These are phyloP conservation scores for Castor canadensis DNA, from an alignment of 2,113 vertebrate genomes.

Conservation along the genomic window DNA sequence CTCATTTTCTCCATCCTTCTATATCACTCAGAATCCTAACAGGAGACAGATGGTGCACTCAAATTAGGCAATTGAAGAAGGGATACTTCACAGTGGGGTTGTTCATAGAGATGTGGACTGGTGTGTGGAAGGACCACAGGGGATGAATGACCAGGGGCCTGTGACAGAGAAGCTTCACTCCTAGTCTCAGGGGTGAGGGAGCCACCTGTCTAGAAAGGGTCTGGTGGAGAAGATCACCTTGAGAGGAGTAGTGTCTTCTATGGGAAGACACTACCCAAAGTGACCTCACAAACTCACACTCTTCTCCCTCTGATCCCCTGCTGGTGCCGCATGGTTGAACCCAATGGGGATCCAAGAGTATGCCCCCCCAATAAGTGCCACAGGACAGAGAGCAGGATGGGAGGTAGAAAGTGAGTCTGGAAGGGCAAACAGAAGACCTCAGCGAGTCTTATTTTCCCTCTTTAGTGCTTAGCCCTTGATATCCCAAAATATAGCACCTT, in stretches of 20 bases:
- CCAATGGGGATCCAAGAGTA: background rate
- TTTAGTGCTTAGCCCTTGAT: background rate
- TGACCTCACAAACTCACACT: background rate
- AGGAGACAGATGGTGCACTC: background rate
- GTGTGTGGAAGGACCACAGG: background rate
- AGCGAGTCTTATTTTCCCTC: background rate
- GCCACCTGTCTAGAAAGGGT: background rate
- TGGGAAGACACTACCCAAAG: background rate
- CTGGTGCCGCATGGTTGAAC: too few species aligned
- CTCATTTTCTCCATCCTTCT: background rate
- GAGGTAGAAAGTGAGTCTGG: background rate
- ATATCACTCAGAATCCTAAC: background rate
- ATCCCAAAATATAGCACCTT: background rate
- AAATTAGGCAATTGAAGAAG: background rate
- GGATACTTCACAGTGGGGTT: background rate
- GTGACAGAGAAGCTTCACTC: background rate
- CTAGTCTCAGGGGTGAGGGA: background rate
- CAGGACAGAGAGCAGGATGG: background rate
- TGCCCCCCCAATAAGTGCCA: too few species aligned
- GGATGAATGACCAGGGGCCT: background rate
- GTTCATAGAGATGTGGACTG: background rate
- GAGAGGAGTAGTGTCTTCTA: background rate
- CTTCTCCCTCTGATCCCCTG: background rate
- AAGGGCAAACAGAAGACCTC: background rate
- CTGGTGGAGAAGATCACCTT: background rate